Percentiles rank a stretch among this genome's conserved stretches.
Evolutionary conservation across 1,140 invertebrate species (phyloP).

Genomic region (Ditylenchus dipsaci): DNA sequence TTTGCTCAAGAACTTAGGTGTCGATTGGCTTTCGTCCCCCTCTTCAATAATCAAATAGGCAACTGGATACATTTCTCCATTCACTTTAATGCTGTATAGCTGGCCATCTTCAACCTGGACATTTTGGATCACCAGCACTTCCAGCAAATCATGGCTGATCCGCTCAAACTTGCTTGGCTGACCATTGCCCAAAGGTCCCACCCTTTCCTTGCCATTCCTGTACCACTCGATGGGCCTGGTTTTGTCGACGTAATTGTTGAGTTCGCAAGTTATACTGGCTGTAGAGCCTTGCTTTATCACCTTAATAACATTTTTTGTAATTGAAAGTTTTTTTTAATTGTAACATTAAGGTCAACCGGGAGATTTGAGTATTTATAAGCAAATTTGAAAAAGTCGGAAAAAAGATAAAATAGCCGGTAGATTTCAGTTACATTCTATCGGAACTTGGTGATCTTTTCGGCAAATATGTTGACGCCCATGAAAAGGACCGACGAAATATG

Average conservation of each 20-base stretch:
- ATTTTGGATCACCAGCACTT: conserved; percentile 48
- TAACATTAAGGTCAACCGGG: too few species aligned
- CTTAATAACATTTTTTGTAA: background rate
- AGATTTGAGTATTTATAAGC: too few species aligned
- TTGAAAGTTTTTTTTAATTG: too few species aligned
- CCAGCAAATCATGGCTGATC: conserved; percentile 51
- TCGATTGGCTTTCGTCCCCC: background rate
- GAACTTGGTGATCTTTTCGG: too few species aligned
- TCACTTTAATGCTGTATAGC: conserved; percentile 48
- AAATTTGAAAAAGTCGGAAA: too few species aligned
- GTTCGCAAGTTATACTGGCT: conserved; percentile 54
- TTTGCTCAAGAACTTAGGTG: background rate
- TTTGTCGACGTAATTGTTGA: conserved; percentile 33
- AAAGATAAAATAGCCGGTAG: too few species aligned
- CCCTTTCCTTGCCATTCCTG: background rate
- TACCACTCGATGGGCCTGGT: conserved; percentile 2
- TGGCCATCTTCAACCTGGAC: conserved; percentile 46
- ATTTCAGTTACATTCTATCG: too few species aligned
- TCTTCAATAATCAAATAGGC: conserved; percentile 56
- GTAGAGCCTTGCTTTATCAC: conserved; percentile 41
- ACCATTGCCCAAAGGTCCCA: background rate
- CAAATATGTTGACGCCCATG: too few species aligned
- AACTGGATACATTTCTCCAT: conserved; percentile 52
- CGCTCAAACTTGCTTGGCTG: conserved; percentile 42
- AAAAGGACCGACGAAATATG: too few species aligned